These are phyloP conservation scores for Drosophila koepferae DNA, from an alignment of 2,888 invertebrate genomes.

Conservation along the genomic window DNA sequence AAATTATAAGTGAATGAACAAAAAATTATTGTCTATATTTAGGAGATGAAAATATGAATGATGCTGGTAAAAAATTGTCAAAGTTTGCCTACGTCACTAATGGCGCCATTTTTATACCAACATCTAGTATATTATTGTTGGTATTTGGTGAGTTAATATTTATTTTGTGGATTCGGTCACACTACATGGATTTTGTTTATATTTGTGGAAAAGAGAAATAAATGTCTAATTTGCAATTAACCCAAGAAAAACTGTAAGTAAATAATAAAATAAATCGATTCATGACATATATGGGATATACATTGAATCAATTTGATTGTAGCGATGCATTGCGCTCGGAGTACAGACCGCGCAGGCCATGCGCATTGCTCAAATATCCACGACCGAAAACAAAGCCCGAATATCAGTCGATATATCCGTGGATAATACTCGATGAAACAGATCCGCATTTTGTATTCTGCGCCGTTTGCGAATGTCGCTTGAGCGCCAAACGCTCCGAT, in stretches of 20 bases:
- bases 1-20: constrained; percentile 32
- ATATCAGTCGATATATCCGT: constrained; percentile 71
- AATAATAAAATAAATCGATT: not conserved
- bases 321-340: constrained; percentile 76
- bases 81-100: not conserved
- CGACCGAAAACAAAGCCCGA: constrained; percentile 78
- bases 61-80: too few species aligned
- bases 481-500: constrained; percentile 79
- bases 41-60: not conserved
- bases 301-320: not conserved
- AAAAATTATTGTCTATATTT: not conserved
- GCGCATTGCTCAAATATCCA: constrained; percentile 72
- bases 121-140: not conserved
- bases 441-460: constrained; percentile 79
- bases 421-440: constrained; percentile 74
- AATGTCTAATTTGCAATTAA: constrained; percentile 75
- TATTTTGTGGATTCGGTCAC: constrained; percentile 19
- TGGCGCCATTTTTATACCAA: not conserved
- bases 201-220: constrained; percentile 49
- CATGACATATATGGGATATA: not conserved
- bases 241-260: constrained; percentile 77
- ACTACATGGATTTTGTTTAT: constrained; percentile 68
- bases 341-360: constrained; percentile 71
- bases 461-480: constrained; percentile 69
- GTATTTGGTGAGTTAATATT: constrained; percentile 2